Evolutionary conservation across 2,113 vertebrate genomes (phyloP).

Genomic region (Melospiza melodia): DNA sequence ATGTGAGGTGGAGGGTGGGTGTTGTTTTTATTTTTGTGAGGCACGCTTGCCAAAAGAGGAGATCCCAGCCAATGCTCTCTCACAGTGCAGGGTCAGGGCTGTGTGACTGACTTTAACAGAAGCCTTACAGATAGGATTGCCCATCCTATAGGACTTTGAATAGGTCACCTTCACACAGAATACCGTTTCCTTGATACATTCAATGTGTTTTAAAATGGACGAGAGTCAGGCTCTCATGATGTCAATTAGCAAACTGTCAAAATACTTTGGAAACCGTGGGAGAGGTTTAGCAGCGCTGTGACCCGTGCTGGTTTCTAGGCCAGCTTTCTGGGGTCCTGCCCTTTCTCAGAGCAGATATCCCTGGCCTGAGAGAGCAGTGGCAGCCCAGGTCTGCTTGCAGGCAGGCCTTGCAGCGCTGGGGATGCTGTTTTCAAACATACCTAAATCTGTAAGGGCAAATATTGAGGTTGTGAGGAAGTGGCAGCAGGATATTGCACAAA

Average conservation of each 20-base stretch:
- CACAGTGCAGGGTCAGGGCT: neutral
- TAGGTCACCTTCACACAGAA: neutral
- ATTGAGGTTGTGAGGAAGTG: neutral
- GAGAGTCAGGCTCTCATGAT: neutral
- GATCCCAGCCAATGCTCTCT: neutral
- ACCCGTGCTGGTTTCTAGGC: neutral
- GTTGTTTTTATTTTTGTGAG: slow-evolving; percentile 33
- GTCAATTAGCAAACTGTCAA: neutral
- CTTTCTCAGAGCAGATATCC: neutral
- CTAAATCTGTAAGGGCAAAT: neutral
- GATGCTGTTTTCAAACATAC: neutral
- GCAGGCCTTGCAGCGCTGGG: neutral
- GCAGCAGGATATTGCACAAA: neutral
- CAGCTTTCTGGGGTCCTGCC: neutral
- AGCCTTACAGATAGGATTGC: slow-evolving; percentile 17
- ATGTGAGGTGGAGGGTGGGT: neutral
- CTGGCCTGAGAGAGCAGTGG: neutral
- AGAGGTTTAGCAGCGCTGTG: neutral
- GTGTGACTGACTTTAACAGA: slow-evolving; percentile 33
- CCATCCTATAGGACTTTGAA: neutral
- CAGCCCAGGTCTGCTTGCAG: neutral
- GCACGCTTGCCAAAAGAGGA: neutral
- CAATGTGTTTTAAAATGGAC: neutral
- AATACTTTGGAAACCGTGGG: neutral
- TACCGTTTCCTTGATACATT: neutral